Evolutionary conservation across 2,888 invertebrate genomes (phyloP).

Genomic region (Mimachlamys varia): DNA sequence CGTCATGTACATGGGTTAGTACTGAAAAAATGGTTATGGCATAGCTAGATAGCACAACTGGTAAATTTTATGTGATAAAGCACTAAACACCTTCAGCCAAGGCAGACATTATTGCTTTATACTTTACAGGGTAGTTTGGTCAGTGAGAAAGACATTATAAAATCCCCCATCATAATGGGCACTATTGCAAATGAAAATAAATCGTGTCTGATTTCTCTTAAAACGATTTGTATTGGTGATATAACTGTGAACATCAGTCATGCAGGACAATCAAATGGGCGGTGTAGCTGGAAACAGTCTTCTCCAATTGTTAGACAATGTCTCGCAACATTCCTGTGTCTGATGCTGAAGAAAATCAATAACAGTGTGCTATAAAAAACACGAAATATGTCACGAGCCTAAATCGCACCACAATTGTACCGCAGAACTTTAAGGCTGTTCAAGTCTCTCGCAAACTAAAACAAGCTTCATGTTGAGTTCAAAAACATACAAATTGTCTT

Average conservation of each 20-base stretch:
- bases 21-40: too few species aligned
- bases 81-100: too few species aligned
- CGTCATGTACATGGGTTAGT: too few species aligned
- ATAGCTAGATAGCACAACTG: too few species aligned
- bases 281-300: neutral
- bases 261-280: neutral
- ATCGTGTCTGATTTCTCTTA: neutral
- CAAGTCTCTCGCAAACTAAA: neutral
- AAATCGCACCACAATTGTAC: neutral
- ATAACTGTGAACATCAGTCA: neutral
- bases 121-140: neutral
- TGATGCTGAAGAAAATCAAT: neutral
- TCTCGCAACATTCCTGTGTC: slow-evolving; percentile 3
- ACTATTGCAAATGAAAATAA: neutral
- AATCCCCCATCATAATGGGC: neutral
- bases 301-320: neutral
- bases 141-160: neutral
- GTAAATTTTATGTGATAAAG: too few species aligned
- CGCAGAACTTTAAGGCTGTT: too few species aligned
- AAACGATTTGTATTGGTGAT: neutral
- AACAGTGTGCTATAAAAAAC: neutral
- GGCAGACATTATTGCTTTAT: too few species aligned
- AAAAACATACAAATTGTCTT: neutral
- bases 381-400: neutral
- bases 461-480: neutral